Percentiles rank a stretch among this genome's conserved stretches.
phyloP scores from a whole-genome alignment of 2,888 invertebrate species.

The Chirona hameri region DNA sequence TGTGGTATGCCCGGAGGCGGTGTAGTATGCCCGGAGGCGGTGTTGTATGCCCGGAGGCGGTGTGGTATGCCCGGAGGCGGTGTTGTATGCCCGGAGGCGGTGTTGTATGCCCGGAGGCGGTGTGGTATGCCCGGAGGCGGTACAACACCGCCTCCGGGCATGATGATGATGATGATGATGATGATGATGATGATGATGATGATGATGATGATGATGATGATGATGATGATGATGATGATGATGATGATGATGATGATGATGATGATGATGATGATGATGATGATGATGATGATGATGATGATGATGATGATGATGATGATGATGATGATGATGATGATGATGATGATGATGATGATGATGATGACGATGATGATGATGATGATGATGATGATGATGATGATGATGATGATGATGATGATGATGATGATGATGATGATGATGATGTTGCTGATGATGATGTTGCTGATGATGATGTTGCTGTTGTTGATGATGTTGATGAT shows the following conservation, averaged over 20 bases:
- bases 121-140: no score
- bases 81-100: no score
- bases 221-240: conserved; percentile 25
- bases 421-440: no score
- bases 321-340: conserved; percentile 25
- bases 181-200: background rate
- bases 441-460: no score
- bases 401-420: conserved; percentile 25
- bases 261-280: conserved; percentile 11
- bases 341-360: conserved; percentile 25
- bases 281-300: conserved; percentile 26
- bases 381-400: conserved; percentile 12
- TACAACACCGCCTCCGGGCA: background rate
- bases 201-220: conserved; percentile 1
- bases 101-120: no score
- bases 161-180: background rate
- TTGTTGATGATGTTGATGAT: no score
- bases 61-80: no score
- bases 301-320: conserved; percentile 25
- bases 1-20: no score
- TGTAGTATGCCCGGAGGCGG: no score
- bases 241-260: conserved; percentile 22
- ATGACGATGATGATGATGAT: background rate
- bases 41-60: no score
- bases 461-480: no score